These are phyloP conservation scores for Drosophila rhopaloa DNA, from an alignment of 1,140 invertebrate species.

Conservation along the genomic window DNA sequence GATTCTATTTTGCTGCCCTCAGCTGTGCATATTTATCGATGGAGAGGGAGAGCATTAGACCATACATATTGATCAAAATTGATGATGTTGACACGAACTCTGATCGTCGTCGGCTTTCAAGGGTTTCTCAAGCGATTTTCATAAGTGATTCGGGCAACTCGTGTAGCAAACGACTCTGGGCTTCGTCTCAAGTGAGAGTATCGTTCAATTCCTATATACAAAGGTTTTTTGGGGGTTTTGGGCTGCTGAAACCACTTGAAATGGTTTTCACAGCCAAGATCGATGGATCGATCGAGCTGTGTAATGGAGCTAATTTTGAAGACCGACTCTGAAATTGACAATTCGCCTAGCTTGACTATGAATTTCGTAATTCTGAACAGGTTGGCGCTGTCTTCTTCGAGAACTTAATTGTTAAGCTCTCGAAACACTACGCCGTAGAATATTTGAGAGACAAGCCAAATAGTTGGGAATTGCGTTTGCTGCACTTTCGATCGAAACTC, in stretches of 20 bases:
- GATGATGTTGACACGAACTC: conserved; percentile 81
- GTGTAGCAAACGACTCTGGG: conserved; percentile 61
- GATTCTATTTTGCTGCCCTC: not conserved
- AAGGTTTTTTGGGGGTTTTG: conserved; percentile 28
- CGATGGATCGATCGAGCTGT: conserved; percentile 18
- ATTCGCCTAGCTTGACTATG: conserved; percentile 26
- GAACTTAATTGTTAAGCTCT: conserved; percentile 72
- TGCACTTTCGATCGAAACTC: conserved; percentile 48
- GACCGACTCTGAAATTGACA: conserved; percentile 47
- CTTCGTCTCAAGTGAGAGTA: conserved; percentile 73
- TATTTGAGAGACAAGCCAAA: conserved; percentile 26
- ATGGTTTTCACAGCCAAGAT: conserved; percentile 42
- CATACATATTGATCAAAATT: conserved; percentile 82
- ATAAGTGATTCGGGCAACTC: conserved; percentile 71
- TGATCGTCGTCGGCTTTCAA: conserved; percentile 53
- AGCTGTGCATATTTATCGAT: conserved; percentile 10
- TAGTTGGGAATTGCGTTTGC: conserved; percentile 39
- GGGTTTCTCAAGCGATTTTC: conserved; percentile 71
- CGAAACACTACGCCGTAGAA: conserved; percentile 46
- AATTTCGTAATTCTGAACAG: conserved; percentile 45
- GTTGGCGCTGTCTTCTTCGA: conserved; percentile 44
- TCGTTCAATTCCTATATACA: conserved; percentile 58
- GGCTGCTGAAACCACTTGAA: conserved; percentile 37
- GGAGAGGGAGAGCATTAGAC: conserved; percentile 38
- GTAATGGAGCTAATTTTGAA: conserved; percentile 62